Evolutionary conservation across 2,797 vertebrate species (phyloP).

Genomic region (Champsocephalus gunnari): DNA sequence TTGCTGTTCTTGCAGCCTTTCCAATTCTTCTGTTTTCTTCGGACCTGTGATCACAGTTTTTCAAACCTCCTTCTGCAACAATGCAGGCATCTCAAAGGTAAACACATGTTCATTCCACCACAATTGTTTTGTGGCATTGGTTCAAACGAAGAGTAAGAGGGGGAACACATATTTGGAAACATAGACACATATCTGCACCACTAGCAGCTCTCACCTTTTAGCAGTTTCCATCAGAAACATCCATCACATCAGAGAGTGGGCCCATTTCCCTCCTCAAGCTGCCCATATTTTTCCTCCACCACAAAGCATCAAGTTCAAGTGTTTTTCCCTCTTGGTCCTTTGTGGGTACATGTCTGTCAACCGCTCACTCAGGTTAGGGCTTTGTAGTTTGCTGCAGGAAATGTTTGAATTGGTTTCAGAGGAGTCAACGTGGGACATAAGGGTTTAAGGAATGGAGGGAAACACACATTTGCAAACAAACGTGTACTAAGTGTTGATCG

Average conservation of each 20-base stretch:
- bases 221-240: conserved; percentile 62
- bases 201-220: conserved; percentile 50
- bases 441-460: conserved; percentile 22
- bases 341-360: conserved; percentile 59
- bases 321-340: conserved; percentile 41
- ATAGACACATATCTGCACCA: conserved; percentile 41
- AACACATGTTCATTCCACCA: conserved; percentile 29
- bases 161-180: conserved; percentile 34
- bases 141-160: conserved; percentile 30
- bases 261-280: conserved; percentile 32
- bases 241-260: conserved; percentile 62
- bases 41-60: conserved; percentile 12
- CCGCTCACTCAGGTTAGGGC: conserved; percentile 38
- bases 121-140: conserved; percentile 34
- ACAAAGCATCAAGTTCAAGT: conserved; percentile 47
- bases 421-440: conserved; percentile 48
- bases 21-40: conserved; percentile 18
- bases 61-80: conserved; percentile 38
- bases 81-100: conserved; percentile 45
- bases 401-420: conserved; percentile 45
- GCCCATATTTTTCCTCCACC: conserved; percentile 36
- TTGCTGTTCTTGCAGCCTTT: neutral
- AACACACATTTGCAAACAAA: conserved; percentile 37
- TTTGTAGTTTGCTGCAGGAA: conserved; percentile 61
- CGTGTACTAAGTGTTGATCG: conserved; percentile 9